Evolutionary conservation across 92 coral and sea anemone species (phyloP).

Genomic region (Epizoanthus stellaris): DNA sequence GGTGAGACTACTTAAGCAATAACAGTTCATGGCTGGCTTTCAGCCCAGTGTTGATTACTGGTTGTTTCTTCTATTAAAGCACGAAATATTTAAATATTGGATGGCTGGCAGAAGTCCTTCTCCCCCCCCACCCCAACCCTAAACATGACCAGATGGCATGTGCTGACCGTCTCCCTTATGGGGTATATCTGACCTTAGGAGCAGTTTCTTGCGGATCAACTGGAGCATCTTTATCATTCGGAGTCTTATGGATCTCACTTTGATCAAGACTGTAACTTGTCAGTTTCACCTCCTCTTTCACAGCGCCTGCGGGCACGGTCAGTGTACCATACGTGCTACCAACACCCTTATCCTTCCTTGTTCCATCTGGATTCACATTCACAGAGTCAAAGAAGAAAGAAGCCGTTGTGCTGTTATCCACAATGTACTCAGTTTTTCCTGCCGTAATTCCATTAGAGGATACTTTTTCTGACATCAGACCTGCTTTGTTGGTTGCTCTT

Average conservation of each 20-base stretch:
- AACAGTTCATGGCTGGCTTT: too few species aligned
- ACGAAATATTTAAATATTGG: too few species aligned
- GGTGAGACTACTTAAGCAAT: too few species aligned
- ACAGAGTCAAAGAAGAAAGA: slow-evolving; percentile 95
- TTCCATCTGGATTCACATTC: slow-evolving; percentile 70
- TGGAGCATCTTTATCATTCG: too few species aligned
- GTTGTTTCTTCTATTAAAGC: too few species aligned
- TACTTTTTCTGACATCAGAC: slow-evolving; percentile 60
- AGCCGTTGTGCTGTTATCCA: slow-evolving; percentile 72
- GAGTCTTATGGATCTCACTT: too few species aligned
- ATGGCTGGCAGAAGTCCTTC: too few species aligned
- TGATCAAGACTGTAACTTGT: slow-evolving; percentile 46
- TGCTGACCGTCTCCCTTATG: too few species aligned
- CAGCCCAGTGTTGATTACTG: too few species aligned
- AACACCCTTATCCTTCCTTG: slow-evolving; percentile 81
- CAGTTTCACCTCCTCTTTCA: slow-evolving; percentile 80
- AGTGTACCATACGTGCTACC: slow-evolving; percentile 91
- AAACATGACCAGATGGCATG: too few species aligned
- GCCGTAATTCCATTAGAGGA: slow-evolving; percentile 75
- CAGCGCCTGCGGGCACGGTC: slow-evolving; percentile 86
- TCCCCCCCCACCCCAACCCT: too few species aligned
- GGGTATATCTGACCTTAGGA: slow-evolving; percentile 61
- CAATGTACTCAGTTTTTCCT: slow-evolving; percentile 73
- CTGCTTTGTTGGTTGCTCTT: slow-evolving; percentile 74
- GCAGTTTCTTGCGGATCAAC: too few species aligned